Conservation (phyloP, 2,888 invertebrate species). For the Acrobasis suavella region DNA sequence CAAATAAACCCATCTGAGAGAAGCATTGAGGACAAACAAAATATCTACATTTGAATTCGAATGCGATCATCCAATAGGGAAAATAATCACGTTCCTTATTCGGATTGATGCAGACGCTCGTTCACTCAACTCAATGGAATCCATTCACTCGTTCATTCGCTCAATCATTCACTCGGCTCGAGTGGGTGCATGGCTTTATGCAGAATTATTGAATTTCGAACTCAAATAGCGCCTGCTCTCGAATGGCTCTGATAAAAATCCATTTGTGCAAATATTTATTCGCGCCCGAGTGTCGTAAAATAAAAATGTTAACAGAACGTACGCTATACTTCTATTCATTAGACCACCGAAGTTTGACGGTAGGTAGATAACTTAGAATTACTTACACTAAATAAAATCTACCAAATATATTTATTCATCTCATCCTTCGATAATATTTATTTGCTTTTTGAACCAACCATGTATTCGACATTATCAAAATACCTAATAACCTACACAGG, state of each 20-base stretch:
- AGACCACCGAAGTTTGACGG: too few relatives aligned
- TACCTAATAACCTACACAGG: too few relatives aligned
- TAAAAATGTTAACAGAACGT: not conserved
- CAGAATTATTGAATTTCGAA: constrained; percentile 69
- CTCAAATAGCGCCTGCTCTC: constrained; percentile 49
- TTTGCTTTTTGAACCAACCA: too few relatives aligned
- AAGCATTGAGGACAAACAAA: constrained; percentile 44
- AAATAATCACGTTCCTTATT: constrained; percentile 58
- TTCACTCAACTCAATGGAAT: constrained; percentile 51
- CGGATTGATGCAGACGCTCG: constrained; percentile 49
- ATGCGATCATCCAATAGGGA: constrained; percentile 52
- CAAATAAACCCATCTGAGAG: constrained; percentile 38
- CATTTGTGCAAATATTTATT: constrained; percentile 57
- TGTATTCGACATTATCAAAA: too few relatives aligned
- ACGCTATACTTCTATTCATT: too few relatives aligned
- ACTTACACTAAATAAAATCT: too few relatives aligned
- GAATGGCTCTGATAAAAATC: constrained; percentile 51
- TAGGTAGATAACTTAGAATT: too few relatives aligned
- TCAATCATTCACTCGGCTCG: constrained; percentile 60
- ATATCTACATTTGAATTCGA: constrained; percentile 43
- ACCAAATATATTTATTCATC: too few relatives aligned
- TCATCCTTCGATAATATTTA: too few relatives aligned
- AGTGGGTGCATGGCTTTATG: constrained; percentile 67
- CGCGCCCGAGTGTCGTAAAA: constrained; percentile 27
- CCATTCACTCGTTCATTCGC: constrained; percentile 61